Evolutionary conservation across 2,888 invertebrate species (phyloP), one percentile per base, ranked within the genome.

Genomic region (Saturnia japonica): DNA sequence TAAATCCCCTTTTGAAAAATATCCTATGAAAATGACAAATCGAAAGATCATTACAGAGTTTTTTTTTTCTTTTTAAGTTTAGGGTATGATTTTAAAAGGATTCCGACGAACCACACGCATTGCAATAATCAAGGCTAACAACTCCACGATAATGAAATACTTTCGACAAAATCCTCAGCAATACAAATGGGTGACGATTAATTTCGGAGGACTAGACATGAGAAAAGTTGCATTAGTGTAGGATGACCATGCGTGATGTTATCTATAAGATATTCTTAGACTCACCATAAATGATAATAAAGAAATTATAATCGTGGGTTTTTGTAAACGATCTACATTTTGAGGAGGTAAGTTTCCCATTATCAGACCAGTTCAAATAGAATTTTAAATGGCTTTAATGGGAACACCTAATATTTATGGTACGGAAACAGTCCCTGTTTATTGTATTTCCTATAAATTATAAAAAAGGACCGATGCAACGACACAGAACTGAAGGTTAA

Each of bases 171-270:
- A 70, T 70, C 57, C 68, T 67, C 47, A 73, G 74, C 74, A 71
- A 79, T 81, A 81, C 82, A 84, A 87, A 86, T 86, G 83, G 78
- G 73, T 74, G 62, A 77, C 86, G 82, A 87, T 87, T 86, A 84
- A 86, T 87, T 80, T 82, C 74, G 68, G 25, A 78, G 74, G 73
- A 74, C 79, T 74, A 71, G 76, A 75, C 80, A 79, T 86, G 85
- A 83, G 86, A 86, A 86, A 77, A 69, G 60, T 67, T 42, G 57
- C 47, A 68, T 67, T 47, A 45, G 71, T 22, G 11, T 54, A 70
- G 42, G 66, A 62, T 54, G 66, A 28, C 25, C 67, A 70, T 25
- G 22, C 25, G 1, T 3, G 11, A 42, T 22, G 9, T 11, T n/a
- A 40, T 54, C 22, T 34, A 19, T n/a, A 19, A 16, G 64, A 64